A percentile compares a stretch with the other conserved stretches of the same genome.
Evolutionary conservation across 2,888 invertebrate species (phyloP).

Genomic region (Stenodera caucasica): DNA sequence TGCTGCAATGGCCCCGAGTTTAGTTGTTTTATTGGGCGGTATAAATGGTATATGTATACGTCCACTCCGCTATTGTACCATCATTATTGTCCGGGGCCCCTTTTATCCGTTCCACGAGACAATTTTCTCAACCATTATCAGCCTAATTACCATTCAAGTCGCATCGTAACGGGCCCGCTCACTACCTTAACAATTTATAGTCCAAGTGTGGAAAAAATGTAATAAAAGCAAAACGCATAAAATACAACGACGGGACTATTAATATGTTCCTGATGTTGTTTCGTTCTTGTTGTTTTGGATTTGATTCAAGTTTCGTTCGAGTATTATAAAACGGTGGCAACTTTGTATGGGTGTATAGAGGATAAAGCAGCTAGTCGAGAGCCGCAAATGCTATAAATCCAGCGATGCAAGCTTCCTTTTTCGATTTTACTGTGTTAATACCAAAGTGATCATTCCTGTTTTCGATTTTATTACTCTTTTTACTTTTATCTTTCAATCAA

Average conservation of each 20-base stretch:
- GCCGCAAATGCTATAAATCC: neutral
- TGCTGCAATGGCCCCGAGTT: conserved; percentile 33
- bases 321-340: too few species aligned
- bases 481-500: too few species aligned
- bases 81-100: conserved; percentile 10
- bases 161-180: neutral
- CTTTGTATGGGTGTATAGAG: neutral
- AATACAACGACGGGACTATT: neutral
- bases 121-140: conserved; percentile 13
- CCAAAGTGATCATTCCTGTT: neutral
- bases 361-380: neutral
- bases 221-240: neutral
- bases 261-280: neutral
- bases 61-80: conserved; percentile 25
- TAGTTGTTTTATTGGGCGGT: conserved; percentile 34
- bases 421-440: neutral
- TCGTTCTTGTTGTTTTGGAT: neutral
- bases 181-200: conserved; percentile 1
- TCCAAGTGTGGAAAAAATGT: neutral
- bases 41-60: conserved; percentile 34
- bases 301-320: neutral
- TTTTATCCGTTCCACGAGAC: conserved; percentile 7
- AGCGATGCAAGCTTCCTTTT: neutral
- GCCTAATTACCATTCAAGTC: conserved; percentile 27
- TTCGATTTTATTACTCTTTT: neutral